phyloP scores from a whole-genome alignment of 1,140 invertebrate genomes.

The Alviniconcha marisindica region DNA sequence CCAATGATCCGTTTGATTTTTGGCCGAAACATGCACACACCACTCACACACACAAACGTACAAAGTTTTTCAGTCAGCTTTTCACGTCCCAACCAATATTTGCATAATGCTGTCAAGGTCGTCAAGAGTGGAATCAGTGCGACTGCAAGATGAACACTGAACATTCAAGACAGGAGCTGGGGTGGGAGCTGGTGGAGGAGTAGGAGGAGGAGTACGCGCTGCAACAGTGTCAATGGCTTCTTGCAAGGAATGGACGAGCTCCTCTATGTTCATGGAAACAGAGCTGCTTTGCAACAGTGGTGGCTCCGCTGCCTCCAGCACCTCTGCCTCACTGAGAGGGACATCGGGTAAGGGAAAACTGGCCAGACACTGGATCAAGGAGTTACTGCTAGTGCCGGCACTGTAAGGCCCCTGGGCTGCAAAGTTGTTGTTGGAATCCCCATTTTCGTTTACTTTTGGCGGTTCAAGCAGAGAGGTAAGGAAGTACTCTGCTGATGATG shows the following conservation, averaged over 20 bases:
- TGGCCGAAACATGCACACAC: neutral
- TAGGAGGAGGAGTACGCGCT: neutral
- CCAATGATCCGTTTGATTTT: neutral
- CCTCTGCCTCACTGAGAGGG: neutral
- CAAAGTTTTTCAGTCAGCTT: neutral
- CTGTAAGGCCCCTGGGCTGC: constrained; percentile 26
- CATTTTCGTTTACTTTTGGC: neutral
- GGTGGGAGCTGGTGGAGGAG: constrained; percentile 35
- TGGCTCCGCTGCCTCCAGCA: too few species aligned
- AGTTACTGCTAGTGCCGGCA: neutral
- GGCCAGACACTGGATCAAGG: too few species aligned
- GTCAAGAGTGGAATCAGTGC: constrained; percentile 64
- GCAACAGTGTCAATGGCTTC: constrained; percentile 34
- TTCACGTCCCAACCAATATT: constrained; percentile 65
- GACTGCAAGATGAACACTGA: constrained; percentile 54
- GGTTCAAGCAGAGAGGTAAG: neutral
- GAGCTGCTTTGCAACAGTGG: too few species aligned
- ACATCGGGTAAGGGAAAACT: neutral
- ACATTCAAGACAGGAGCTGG: constrained; percentile 24
- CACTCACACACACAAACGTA: neutral
- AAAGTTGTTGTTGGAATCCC: constrained; percentile 38
- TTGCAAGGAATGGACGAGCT: constrained; percentile 80
- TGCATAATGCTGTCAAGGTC: constrained; percentile 73
- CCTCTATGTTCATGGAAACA: constrained; percentile 83
- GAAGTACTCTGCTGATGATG: neutral